These are phyloP conservation scores for Lysandra coridon DNA, from an alignment of 2,888 invertebrate genomes.

Conservation along the genomic window DNA sequence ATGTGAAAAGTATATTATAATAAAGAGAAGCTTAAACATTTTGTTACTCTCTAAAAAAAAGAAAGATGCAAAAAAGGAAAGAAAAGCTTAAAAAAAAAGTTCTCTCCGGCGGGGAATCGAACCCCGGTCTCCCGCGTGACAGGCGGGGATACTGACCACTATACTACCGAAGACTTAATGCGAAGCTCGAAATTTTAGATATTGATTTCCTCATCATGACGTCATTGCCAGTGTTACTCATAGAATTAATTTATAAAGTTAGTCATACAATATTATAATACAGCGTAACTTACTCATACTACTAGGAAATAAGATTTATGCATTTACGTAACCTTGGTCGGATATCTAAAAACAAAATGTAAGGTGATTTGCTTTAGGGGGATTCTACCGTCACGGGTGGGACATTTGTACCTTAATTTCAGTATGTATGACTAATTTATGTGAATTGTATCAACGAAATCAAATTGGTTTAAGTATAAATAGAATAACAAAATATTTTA, in stretches of 20 bases:
- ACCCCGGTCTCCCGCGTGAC: constrained; percentile 82
- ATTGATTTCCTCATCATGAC: constrained; percentile 36
- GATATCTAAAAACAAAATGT: not conserved
- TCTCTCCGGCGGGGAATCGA: constrained; percentile 78
- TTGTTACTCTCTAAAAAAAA: too few species aligned
- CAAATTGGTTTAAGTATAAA: too few species aligned
- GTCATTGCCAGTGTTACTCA: not conserved
- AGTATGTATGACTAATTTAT: too few species aligned
- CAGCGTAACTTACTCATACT: not conserved
- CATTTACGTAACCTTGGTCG: not conserved
- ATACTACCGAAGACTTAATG: constrained; percentile 73
- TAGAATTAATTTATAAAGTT: not conserved
- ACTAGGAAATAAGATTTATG: not conserved
- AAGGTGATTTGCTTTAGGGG: not conserved
- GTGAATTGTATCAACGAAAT: too few species aligned
- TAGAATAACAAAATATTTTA: too few species aligned
- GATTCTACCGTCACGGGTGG: too few species aligned
- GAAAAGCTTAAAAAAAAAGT: not conserved
- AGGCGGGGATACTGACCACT: constrained; percentile 82
- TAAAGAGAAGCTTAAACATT: too few species aligned
- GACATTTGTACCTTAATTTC: too few species aligned
- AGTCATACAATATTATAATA: not conserved
- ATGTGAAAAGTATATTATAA: too few species aligned
- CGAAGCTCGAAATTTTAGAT: not conserved
- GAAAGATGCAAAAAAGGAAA: not conserved